Evolutionary conservation across 2,797 vertebrate genomes (phyloP).

Genomic region (Petrocephalus sullivani): DNA sequence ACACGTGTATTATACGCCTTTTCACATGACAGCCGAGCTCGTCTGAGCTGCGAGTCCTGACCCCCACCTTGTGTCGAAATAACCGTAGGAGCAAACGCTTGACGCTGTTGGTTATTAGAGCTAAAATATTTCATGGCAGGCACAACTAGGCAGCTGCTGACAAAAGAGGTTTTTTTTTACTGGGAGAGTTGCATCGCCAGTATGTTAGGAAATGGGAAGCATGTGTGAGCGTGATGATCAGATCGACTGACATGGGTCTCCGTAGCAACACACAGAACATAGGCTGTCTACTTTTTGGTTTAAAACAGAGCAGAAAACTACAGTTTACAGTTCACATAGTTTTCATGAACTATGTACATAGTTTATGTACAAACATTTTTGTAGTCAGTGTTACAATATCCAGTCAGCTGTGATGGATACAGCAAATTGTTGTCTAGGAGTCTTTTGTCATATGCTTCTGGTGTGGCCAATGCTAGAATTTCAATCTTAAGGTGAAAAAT

Average conservation of each 20-base stretch:
- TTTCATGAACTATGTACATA: background rate
- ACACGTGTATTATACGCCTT: background rate
- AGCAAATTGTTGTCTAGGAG: background rate
- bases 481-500: background rate
- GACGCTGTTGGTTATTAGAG: background rate
- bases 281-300: background rate
- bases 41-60: background rate
- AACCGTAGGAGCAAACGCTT: background rate
- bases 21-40: background rate
- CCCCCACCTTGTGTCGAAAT: background rate
- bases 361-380: background rate
- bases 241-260: background rate
- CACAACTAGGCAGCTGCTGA: conserved; percentile 39
- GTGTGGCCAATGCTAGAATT: background rate
- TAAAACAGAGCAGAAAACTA: background rate
- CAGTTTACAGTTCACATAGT: background rate
- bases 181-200: conserved; percentile 38
- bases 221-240: conserved; percentile 39
- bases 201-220: conserved; percentile 51
- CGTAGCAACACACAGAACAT: background rate
- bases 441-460: background rate
- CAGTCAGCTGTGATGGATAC: background rate
- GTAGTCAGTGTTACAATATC: background rate
- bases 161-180: conserved; percentile 34
- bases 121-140: conserved; percentile 14